Base-by-base conservation (phyloP, 2,888 invertebrate genomes). In the Byasa hedistus region DNA sequence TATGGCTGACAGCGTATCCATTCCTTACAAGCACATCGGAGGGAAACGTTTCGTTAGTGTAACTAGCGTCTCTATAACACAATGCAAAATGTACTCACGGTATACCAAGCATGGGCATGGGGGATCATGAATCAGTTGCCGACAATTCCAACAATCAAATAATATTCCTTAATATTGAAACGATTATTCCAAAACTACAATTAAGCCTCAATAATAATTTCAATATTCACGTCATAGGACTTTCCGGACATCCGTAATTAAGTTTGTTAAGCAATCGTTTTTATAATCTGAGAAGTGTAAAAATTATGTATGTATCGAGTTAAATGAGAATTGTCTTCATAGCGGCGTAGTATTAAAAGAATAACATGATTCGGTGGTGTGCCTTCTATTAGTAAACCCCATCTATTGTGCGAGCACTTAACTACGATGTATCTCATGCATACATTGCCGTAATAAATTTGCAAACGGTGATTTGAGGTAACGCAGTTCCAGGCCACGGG, bases 11-110 rank as follows among this genome's bases (percentile, higher is more conserved):
- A 59, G 59, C 64, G 27, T 39, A 59, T 59, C 55, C 59, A 58
- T 65, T 60, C 54, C 59, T 57, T 57, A 57, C 44, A 59, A 63
- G 64, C 64, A 58, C 64, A 24, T 64, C 39, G 39, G 58, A 24
- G 24, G 48, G 27, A 57, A 22, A 21, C 51, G 1, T 57, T 57
- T 63, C 27, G 23, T 64, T 48, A 4, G 17, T 32, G n/a, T 32
- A 39, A 22, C 58, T 54, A 64, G 39, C 48, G 12, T 36, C 57
- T 32, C 57, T 64, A 63, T 51, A 54, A 54, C 57, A 64, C 58
- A 64, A 64, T 58, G 52, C 55, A 54, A 54, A 54, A 64, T 60
- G 22, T 48, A 64, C 21, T 54, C 58, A 48, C 55, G 55, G 39
- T 44, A 60, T 27, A 48, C 54, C 59, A 65, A 55, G 64, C 64